These are phyloP conservation scores for Leucophora obtusa DNA, from an alignment of 2,888 invertebrate genomes.

Conservation along the genomic window DNA sequence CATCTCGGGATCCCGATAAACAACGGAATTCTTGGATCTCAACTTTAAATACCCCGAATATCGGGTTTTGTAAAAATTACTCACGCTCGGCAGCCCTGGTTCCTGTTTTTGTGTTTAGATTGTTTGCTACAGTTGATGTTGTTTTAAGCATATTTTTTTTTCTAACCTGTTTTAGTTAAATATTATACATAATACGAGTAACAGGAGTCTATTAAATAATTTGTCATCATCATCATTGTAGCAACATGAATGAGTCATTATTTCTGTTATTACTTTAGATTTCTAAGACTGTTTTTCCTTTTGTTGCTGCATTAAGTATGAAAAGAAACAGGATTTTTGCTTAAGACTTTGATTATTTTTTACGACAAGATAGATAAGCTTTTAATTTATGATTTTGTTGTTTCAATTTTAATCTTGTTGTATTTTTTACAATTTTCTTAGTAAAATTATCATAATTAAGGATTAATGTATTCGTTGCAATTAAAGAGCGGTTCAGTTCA, in stretches of 20 bases:
- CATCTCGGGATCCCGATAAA: too few relatives aligned
- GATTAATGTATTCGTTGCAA: background rate
- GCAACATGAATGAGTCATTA: slow-evolving; percentile 2
- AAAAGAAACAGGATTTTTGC: background rate
- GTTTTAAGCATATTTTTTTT: background rate
- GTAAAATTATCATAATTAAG: background rate
- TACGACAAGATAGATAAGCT: background rate
- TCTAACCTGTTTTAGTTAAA: background rate
- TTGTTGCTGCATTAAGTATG: background rate
- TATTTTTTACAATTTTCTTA: background rate
- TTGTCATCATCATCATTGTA: background rate
- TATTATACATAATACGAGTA: too few relatives aligned
- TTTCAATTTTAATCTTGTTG: background rate
- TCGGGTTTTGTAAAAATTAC: too few relatives aligned
- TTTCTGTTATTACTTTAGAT: background rate
- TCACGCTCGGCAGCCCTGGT: too few relatives aligned
- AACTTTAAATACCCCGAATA: too few relatives aligned
- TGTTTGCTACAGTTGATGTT: background rate
- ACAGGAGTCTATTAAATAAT: background rate
- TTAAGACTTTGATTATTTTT: background rate
- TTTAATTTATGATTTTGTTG: background rate
- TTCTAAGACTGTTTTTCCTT: background rate
- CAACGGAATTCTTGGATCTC: too few relatives aligned
- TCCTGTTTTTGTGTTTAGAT: background rate
- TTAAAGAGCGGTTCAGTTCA: background rate